Conservation (phyloP, 2,888 invertebrate genomes). For the Drosophila gaucha region DNA sequence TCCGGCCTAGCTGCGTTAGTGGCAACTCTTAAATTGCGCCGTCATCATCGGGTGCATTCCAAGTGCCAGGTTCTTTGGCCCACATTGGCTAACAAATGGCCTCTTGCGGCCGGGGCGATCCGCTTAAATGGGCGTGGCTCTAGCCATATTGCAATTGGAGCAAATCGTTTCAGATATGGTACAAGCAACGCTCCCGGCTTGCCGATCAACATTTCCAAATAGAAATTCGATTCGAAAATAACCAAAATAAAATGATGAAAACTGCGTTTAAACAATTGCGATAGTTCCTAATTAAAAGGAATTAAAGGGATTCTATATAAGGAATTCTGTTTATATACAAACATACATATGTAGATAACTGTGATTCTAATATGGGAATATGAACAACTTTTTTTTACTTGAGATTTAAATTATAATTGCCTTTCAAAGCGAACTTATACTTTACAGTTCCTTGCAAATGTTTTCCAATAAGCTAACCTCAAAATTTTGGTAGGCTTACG, state of each 20-base stretch:
- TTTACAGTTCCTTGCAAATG: background rate
- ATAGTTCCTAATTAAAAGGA: too few species aligned
- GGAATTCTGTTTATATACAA: too few species aligned
- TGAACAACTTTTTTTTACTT: too few species aligned
- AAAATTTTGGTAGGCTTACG: too few species aligned
- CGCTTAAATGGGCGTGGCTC: conserved; percentile 51
- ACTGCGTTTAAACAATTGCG: too few species aligned
- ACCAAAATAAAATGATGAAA: too few species aligned
- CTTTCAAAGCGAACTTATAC: too few species aligned
- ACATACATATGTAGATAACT: too few species aligned
- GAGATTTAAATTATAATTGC: too few species aligned
- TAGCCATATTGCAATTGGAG: conserved; percentile 42
- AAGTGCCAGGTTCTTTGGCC: conserved; percentile 59
- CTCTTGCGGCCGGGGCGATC: conserved; percentile 27
- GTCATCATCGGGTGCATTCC: conserved; percentile 58
- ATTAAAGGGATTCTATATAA: too few species aligned
- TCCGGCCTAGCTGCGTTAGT: conserved; percentile 45
- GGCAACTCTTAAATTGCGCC: conserved; percentile 39
- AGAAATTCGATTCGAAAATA: background rate
- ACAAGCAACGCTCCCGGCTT: conserved; percentile 3
- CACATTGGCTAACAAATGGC: conserved; percentile 44
- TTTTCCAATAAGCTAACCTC: background rate
- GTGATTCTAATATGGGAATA: too few species aligned
- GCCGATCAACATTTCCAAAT: conserved; percentile 8
- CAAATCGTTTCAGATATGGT: conserved; percentile 42